These are phyloP conservation scores for Cecropterus lyciades DNA, from an alignment of 1,140 invertebrate species.

Conservation along the genomic window DNA sequence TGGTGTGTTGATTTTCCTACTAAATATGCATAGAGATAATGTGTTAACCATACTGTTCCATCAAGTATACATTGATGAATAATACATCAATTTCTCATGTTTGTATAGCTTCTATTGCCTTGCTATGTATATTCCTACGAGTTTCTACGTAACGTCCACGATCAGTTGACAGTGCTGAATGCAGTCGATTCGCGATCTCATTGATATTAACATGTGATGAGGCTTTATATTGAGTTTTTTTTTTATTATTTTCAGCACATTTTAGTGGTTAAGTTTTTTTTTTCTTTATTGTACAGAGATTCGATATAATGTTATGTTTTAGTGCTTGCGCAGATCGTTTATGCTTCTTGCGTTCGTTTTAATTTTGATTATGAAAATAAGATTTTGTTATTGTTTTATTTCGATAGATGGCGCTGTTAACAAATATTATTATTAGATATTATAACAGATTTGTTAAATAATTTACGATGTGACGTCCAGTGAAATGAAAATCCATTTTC, in stretches of 20 bases:
- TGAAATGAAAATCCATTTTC: slow-evolving; percentile 24
- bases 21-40: too few relatives aligned
- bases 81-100: background rate
- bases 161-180: slow-evolving; percentile 38
- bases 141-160: slow-evolving; percentile 1
- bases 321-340: slow-evolving; percentile 55
- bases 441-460: slow-evolving; percentile 12
- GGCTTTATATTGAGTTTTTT: slow-evolving; percentile 65
- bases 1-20: background rate
- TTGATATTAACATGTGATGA: slow-evolving; percentile 70
- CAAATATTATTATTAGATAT: slow-evolving; percentile 14
- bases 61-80: too few relatives aligned
- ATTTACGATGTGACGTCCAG: slow-evolving; percentile 13
- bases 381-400: slow-evolving; percentile 42
- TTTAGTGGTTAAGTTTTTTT: slow-evolving; percentile 65
- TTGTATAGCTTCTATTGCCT: background rate
- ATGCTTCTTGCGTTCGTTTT: slow-evolving; percentile 39
- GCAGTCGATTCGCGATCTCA: slow-evolving; percentile 64
- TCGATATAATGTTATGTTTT: slow-evolving; percentile 59
- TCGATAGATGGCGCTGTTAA: slow-evolving; percentile 43
- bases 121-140: background rate
- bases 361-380: slow-evolving; percentile 12
- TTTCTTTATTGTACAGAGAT: slow-evolving; percentile 61
- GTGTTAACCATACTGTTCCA: too few relatives aligned
- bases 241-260: slow-evolving; percentile 55